Base-by-base conservation (phyloP, 2,797 vertebrate species). In the Falco cherrug region DNA sequence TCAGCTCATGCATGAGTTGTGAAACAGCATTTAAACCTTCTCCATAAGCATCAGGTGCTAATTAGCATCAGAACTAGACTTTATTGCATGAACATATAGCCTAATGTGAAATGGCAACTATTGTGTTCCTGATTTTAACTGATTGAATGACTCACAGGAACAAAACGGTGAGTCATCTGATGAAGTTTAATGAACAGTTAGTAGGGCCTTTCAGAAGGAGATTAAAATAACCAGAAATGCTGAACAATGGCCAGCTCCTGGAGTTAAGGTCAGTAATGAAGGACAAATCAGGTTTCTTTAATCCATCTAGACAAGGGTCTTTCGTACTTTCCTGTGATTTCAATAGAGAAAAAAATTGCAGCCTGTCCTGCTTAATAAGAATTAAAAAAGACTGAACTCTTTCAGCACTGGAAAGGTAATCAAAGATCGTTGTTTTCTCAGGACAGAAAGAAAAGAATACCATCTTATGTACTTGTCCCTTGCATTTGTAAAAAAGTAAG, bases 211-310 rank as follows among this genome's bases (percentile, higher is more conserved):
- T 95, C 81, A 94, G 76, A 25, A 63, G 63, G 83, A 82, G 77
- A 93, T 94, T 88, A 67, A 91, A 90, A 90, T 88, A 86, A 48
- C 69, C 73, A 93, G 57, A 85, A 89, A 76, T 68, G 76, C 84
- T 87, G 74, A 92, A 96, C 87, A 96, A 93, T 91, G 56, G 79
- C 70, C 87, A 80, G 67, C 54, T 90, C 71, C 91, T 95, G 85
- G 80, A 87, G 70, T 84, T 90, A 89, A 93, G 74, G 53, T 63
- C 88, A 90, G 63, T 88, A 93, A 91, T 73, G 83, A 96, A 93
- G 77, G 77, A 79, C 85, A 96, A 84, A 85, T 91, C 84, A 92
- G 43, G 74, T 95, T 94, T 81, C 74, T 94, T 83, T 91, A 93
- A 95, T 94, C 70, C 43, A 37, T 81, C 35, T 69, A 91, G 76